These are phyloP conservation scores for Ostrea edulis DNA, from an alignment of 1,140 invertebrate species.

Conservation along the genomic window DNA sequence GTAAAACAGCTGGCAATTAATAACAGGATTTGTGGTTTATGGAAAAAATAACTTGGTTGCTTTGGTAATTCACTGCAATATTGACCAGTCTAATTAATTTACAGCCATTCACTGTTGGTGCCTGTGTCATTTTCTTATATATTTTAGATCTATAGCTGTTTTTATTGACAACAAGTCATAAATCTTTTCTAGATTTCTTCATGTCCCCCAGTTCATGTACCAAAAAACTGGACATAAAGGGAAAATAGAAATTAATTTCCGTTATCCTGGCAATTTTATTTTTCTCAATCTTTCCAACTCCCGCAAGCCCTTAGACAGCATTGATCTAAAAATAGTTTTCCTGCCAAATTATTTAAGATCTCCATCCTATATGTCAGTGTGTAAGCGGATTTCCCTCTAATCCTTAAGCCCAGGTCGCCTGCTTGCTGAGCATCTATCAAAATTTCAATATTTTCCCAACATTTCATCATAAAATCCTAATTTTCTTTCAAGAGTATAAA, in stretches of 20 bases:
- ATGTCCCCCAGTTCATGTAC: neutral
- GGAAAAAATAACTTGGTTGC: neutral
- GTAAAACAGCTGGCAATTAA: conserved; percentile 22
- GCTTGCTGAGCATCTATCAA: conserved; percentile 13
- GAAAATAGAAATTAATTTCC: conserved; percentile 43
- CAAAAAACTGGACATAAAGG: conserved; percentile 34
- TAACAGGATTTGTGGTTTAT: conserved; percentile 7
- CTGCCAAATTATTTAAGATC: neutral
- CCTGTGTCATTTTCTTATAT: conserved; percentile 18
- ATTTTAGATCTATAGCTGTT: neutral
- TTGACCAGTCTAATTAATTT: conserved; percentile 27
- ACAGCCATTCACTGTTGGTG: conserved; percentile 11
- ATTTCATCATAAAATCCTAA: conserved; percentile 37
- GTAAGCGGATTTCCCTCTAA: conserved; percentile 18
- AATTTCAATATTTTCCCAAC: conserved; percentile 39
- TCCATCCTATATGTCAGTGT: neutral
- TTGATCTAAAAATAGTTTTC: conserved; percentile 1
- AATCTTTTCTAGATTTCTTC: conserved; percentile 17
- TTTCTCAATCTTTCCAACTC: conserved; percentile 14
- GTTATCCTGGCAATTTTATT: conserved; percentile 32
- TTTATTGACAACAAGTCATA: conserved; percentile 33
- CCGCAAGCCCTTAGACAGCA: neutral
- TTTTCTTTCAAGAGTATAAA: neutral
- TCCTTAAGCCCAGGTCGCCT: neutral
- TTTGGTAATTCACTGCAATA: conserved; percentile 23